A percentile compares a stretch with the other conserved stretches of the same genome.
These are phyloP conservation scores for Xyrauchen texanus DNA, from an alignment of 2,113 vertebrate species.

Conservation along the genomic window DNA sequence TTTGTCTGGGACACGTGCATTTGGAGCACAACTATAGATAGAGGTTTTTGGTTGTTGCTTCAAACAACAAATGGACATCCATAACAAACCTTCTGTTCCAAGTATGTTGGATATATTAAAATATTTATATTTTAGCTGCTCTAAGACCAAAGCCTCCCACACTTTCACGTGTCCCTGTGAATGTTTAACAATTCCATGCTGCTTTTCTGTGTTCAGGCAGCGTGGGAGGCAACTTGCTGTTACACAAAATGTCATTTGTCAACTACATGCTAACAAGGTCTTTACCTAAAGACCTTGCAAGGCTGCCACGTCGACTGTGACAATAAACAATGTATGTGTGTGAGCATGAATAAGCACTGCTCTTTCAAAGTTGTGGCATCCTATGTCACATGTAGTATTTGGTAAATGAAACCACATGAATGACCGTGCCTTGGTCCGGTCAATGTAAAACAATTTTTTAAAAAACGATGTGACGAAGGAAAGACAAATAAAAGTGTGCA, in stretches of 20 bases:
- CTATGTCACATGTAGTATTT: conserved; percentile 39
- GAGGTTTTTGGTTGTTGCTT: neutral
- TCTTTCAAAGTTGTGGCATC: conserved; percentile 42
- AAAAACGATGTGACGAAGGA: conserved; percentile 1
- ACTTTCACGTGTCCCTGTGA: conserved; percentile 16
- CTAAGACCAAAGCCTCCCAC: conserved; percentile 10
- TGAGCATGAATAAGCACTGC: conserved; percentile 39
- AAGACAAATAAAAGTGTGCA: conserved; percentile 23
- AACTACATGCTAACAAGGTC: conserved; percentile 11
- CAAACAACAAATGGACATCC: neutral
- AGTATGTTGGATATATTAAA: neutral
- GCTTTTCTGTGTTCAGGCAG: conserved; percentile 24
- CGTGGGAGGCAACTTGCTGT: conserved; percentile 22
- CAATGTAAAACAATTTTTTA: conserved; percentile 50
- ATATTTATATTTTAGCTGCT: conserved; percentile 16
- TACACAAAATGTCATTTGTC: conserved; percentile 31
- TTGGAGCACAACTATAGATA: too few relatives aligned
- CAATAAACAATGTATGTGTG: conserved; percentile 15
- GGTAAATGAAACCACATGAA: conserved; percentile 51
- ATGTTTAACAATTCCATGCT: conserved; percentile 15
- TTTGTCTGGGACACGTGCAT: too few relatives aligned
- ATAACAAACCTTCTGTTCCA: neutral
- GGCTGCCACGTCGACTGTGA: neutral
- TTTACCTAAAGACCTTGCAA: conserved; percentile 9
- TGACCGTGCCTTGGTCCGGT: conserved; percentile 36